Evolutionary conservation across 2,888 invertebrate genomes (phyloP).

Genomic region (Sipha maydis): DNA sequence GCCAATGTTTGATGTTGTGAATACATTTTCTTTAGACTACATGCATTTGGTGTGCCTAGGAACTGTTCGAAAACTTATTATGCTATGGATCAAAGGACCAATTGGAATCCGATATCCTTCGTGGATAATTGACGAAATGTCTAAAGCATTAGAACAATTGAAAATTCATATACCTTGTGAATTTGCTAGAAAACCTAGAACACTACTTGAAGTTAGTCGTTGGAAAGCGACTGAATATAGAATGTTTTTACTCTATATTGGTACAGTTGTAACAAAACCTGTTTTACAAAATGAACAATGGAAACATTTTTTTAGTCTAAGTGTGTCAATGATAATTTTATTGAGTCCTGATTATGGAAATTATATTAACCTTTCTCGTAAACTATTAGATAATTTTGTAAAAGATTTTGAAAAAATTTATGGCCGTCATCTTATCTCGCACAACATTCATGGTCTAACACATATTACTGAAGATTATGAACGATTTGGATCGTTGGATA

Average conservation of each 20-base stretch:
- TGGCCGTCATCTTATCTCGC: slow-evolving; percentile 32
- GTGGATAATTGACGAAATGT: slow-evolving; percentile 20
- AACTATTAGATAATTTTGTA: slow-evolving; percentile 36
- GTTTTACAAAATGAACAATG: slow-evolving; percentile 8
- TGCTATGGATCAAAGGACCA: slow-evolving; percentile 6
- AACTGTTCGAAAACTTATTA: slow-evolving; percentile 14
- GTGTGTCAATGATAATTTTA: slow-evolving; percentile 20
- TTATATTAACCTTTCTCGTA: slow-evolving; percentile 26
- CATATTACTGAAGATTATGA: slow-evolving; percentile 20
- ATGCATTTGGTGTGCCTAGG: slow-evolving; percentile 33
- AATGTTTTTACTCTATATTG: slow-evolving; percentile 35
- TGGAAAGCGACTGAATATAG: slow-evolving; percentile 49
- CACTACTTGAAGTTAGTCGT: too few species aligned
- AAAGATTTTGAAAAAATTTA: slow-evolving; percentile 35
- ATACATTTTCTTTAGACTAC: slow-evolving; percentile 21
- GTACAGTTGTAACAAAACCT: slow-evolving; percentile 16
- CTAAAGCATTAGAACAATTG: not conserved
- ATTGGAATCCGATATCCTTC: not conserved
- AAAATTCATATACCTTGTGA: slow-evolving; percentile 16
- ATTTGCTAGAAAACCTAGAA: slow-evolving; percentile 44
- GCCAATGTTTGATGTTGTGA: slow-evolving; percentile 42
- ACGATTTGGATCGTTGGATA: slow-evolving; percentile 17
- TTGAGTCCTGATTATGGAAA: too few species aligned
- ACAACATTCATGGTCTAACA: slow-evolving; percentile 18
- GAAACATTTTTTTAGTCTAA: slow-evolving; percentile 40